These are phyloP conservation scores for Cuniculus paca DNA, from an alignment of 2,797 vertebrate genomes.

Conservation along the genomic window DNA sequence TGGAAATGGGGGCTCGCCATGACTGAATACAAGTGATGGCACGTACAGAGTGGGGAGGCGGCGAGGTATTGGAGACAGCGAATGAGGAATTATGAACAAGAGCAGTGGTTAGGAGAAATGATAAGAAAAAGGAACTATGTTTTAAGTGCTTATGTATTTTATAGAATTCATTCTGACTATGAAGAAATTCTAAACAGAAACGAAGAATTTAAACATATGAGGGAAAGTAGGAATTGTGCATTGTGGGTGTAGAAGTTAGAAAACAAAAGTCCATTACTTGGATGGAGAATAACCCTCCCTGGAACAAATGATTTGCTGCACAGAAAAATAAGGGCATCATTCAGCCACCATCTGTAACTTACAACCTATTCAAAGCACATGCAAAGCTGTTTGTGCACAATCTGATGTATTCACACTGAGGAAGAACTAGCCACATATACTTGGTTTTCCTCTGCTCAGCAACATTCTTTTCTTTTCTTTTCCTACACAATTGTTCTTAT, in stretches of 20 bases:
- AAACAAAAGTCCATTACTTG: neutral
- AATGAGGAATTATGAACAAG: neutral
- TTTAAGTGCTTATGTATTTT: neutral
- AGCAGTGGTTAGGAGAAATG: neutral
- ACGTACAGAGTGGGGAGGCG: neutral
- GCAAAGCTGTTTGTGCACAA: neutral
- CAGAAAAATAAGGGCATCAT: neutral
- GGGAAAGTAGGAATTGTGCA: neutral
- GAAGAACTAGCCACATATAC: neutral
- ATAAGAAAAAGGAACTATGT: neutral
- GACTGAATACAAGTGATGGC: neutral
- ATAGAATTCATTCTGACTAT: neutral
- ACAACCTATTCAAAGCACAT: neutral
- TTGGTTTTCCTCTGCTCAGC: neutral
- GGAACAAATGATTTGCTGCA: neutral
- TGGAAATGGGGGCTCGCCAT: neutral
- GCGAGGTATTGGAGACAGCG: neutral
- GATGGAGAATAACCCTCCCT: neutral
- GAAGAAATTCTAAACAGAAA: constrained; percentile 7
- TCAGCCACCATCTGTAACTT: neutral
- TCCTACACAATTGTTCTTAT: neutral
- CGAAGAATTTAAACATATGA: neutral
- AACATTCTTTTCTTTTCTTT: neutral
- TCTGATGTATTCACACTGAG: neutral
- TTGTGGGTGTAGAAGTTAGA: neutral